These are phyloP conservation scores for Phyllotreta striolata DNA, from an alignment of 2,888 invertebrate species.

Conservation along the genomic window DNA sequence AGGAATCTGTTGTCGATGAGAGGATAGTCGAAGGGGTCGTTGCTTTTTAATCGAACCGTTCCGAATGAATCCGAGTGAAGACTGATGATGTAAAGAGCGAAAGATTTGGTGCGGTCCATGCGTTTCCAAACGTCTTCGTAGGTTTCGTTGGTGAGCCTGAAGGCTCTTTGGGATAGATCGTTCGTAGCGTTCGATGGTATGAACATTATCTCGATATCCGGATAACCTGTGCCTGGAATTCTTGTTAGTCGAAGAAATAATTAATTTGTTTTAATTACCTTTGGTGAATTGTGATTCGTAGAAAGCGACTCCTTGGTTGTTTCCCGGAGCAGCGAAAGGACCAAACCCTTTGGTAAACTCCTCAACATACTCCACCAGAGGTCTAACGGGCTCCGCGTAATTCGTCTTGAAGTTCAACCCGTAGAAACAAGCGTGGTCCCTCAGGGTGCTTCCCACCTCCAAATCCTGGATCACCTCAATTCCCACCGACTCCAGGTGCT, in stretches of 20 bases:
- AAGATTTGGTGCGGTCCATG: slow-evolving; percentile 33
- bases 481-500: slow-evolving; percentile 66
- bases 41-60: slow-evolving; percentile 63
- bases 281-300: slow-evolving; percentile 43
- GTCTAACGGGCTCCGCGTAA: slow-evolving; percentile 58
- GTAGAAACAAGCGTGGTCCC: slow-evolving; percentile 77
- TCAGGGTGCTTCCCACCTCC: slow-evolving; percentile 78
- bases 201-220: slow-evolving; percentile 51
- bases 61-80: slow-evolving; percentile 62
- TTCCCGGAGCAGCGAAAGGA: slow-evolving; percentile 44
- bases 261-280: slow-evolving; percentile 12
- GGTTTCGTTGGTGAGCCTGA: slow-evolving; percentile 45
- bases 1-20: slow-evolving; percentile 74
- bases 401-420: slow-evolving; percentile 76
- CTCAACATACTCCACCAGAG: slow-evolving; percentile 63
- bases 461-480: slow-evolving; percentile 72
- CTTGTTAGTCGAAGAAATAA: neutral
- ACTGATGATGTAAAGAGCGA: slow-evolving; percentile 46
- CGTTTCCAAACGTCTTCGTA: slow-evolving; percentile 59
- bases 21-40: slow-evolving; percentile 58
- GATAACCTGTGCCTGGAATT: slow-evolving; percentile 39
- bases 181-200: slow-evolving; percentile 62
- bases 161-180: slow-evolving; percentile 41
- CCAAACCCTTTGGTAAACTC: slow-evolving; percentile 51
- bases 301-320: slow-evolving; percentile 46